phyloP scores from a whole-genome alignment of 1,140 invertebrate genomes.

The Hypsibius dujardini region DNA sequence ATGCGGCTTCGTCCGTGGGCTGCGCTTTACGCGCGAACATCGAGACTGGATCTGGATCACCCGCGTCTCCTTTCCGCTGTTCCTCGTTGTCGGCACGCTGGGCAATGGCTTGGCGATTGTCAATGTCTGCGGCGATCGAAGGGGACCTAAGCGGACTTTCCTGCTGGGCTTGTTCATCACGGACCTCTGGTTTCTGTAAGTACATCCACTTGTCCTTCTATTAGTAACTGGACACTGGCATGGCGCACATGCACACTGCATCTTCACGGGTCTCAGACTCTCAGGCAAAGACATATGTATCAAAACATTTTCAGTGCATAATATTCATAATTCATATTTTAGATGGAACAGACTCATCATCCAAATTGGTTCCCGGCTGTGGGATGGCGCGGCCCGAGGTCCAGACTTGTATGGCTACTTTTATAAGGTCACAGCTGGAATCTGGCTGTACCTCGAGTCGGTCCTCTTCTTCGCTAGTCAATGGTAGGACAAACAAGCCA shows the following conservation, averaged over 20 bases:
- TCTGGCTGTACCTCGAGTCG: conserved; percentile 13
- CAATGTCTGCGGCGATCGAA: neutral
- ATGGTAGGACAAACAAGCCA: neutral
- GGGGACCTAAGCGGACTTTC: conserved; percentile 12
- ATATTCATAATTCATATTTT: neutral
- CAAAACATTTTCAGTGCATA: neutral
- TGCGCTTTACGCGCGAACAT: neutral
- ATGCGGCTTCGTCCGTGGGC: neutral
- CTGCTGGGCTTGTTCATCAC: conserved; percentile 9
- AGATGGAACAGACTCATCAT: conserved; percentile 5
- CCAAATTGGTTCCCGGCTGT: neutral
- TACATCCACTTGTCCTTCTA: neutral
- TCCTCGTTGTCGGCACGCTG: neutral
- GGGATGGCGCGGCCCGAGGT: neutral
- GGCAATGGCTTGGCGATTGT: neutral
- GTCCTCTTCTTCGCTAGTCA: conserved; percentile 5
- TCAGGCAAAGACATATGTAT: too few species aligned
- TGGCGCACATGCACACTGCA: too few species aligned
- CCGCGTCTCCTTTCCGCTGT: neutral
- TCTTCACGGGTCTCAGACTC: too few species aligned
- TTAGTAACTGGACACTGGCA: too few species aligned
- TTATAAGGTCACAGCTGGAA: neutral
- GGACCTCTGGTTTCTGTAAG: conserved; percentile 15
- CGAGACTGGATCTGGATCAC: conserved; percentile 8
- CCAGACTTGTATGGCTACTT: conserved; percentile 6